Percentiles rank a stretch among this genome's conserved stretches.
phyloP scores from a whole-genome alignment of 2,113 vertebrate species.

The Cichladusa arquata region DNA sequence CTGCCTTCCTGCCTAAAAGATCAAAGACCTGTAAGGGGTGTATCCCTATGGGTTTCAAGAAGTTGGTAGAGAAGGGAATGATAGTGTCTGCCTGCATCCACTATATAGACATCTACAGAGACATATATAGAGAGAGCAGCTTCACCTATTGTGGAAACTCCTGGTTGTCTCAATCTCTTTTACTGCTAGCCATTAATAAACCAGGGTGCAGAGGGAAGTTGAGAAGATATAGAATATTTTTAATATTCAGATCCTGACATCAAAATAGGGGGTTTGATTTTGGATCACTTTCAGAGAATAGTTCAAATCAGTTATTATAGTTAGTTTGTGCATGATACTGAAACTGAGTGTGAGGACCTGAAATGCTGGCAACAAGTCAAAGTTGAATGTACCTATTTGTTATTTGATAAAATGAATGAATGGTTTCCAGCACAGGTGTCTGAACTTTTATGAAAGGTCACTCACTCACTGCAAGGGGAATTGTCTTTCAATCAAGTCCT shows the following conservation, averaged over 20 bases:
- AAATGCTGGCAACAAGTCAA: neutral
- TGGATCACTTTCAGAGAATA: neutral
- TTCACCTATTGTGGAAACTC: neutral
- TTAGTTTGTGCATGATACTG: neutral
- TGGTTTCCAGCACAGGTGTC: neutral
- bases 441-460: slow-evolving; percentile 24
- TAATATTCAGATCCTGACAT: neutral
- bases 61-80: neutral
- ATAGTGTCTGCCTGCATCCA: neutral
- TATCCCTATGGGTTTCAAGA: neutral
- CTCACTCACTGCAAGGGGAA: neutral
- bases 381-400: neutral
- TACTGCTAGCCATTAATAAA: neutral
- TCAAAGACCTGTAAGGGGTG: neutral
- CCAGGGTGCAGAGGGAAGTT: neutral
- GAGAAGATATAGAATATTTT: neutral
- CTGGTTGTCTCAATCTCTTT: neutral
- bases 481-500: slow-evolving; percentile 32
- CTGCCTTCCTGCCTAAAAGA: neutral
- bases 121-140: neutral
- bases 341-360: neutral
- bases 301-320: neutral
- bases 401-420: slow-evolving; percentile 11
- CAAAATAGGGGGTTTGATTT: neutral
- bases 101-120: neutral